Percentiles rank a stretch among this genome's conserved stretches.
These are phyloP conservation scores for Bacillus rossius DNA, from an alignment of 1,140 invertebrate genomes.

Conservation along the genomic window DNA sequence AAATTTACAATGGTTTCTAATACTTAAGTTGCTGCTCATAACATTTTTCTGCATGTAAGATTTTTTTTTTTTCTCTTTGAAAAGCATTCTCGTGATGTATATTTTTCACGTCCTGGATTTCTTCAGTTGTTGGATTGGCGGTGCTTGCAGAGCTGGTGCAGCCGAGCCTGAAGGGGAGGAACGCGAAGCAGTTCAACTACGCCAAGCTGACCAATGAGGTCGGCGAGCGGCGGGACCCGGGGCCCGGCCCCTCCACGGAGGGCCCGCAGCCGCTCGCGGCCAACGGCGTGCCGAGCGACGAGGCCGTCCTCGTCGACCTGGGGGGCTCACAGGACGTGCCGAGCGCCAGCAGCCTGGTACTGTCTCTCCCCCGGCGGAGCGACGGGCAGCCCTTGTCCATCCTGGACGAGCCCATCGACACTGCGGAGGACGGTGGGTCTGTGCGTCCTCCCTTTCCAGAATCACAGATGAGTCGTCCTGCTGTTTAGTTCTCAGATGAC, in stretches of 20 bases:
- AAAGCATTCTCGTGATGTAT: no score
- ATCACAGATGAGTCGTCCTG: no score
- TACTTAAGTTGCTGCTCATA: no score
- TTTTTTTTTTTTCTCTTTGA: no score
- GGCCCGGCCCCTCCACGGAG: constrained; percentile 7
- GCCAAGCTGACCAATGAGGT: constrained; percentile 65
- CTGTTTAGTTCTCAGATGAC: no score
- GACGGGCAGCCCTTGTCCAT: constrained; percentile 44
- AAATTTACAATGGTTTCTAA: no score
- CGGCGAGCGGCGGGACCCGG: constrained; percentile 31
- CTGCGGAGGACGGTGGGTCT: constrained; percentile 41
- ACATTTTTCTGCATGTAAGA: no score
- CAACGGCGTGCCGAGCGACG: constrained; percentile 32
- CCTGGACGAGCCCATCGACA: constrained; percentile 71
- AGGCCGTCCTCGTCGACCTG: constrained; percentile 43
- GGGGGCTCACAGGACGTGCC: constrained; percentile 10
- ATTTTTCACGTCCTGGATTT: no score
- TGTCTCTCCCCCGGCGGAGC: background rate
- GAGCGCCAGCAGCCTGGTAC: background rate
- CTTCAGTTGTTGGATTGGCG: no score
- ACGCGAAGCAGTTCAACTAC: constrained; percentile 60
- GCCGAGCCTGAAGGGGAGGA: background rate
- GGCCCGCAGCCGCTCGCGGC: no score
- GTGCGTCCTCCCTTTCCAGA: background rate
- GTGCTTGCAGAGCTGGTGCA: no score